phyloP scores from a whole-genome alignment of 2,113 vertebrate species.

The Bostrychus sinensis region DNA sequence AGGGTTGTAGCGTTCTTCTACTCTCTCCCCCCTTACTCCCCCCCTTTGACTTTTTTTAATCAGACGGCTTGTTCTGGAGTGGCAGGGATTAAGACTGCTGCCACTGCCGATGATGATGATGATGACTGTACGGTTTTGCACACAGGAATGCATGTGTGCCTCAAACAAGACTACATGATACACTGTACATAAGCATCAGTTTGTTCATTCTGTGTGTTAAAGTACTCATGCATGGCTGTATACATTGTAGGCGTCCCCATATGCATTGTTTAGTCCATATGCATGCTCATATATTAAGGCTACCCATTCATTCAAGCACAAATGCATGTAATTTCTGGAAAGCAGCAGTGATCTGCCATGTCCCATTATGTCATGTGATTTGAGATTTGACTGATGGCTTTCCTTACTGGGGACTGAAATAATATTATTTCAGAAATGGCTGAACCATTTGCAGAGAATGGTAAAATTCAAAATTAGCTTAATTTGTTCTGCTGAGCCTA shows the following conservation, averaged over 20 bases:
- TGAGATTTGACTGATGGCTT: constrained; percentile 52
- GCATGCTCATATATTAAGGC: background rate
- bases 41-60: constrained; percentile 66
- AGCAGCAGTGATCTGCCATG: constrained; percentile 47
- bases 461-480: too few relatives aligned
- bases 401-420: too few relatives aligned
- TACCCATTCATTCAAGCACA: constrained; percentile 13
- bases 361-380: constrained; percentile 49
- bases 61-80: constrained; percentile 71
- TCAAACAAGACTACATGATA: background rate
- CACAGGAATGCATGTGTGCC: background rate
- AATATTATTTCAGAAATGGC: too few relatives aligned
- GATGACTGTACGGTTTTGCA: constrained; percentile 6
- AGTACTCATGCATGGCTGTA: background rate
- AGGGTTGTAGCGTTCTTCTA: constrained; percentile 41
- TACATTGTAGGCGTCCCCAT: background rate
- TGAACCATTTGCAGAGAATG: too few relatives aligned
- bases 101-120: constrained; percentile 30
- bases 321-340: constrained; percentile 35
- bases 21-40: constrained; percentile 8
- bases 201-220: background rate
- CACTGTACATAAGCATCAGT: background rate
- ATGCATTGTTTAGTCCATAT: constrained; percentile 1
- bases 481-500: too few relatives aligned
- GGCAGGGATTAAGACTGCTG: constrained; percentile 64